Base-by-base conservation (phyloP, 2,113 vertebrate genomes). In the Bubo bubo region DNA sequence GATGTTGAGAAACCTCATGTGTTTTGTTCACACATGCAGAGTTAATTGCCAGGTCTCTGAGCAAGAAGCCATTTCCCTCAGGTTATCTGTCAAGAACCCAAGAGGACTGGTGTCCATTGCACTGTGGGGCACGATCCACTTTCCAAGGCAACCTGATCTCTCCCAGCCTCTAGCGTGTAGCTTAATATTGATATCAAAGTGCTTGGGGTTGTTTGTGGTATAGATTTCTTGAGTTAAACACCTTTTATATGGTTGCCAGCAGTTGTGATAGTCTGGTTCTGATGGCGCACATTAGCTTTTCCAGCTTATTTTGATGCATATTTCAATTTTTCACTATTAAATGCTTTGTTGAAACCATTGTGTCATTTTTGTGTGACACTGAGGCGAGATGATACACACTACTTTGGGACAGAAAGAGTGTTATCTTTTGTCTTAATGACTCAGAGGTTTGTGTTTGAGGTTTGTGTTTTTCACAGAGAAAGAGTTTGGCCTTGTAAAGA, bases 1-100 rank as follows among this genome's bases (percentile, higher is more conserved):
- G 75, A 77, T 71, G 88, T 94, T 95, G 93, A 73, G 90, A 96
- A 96, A 93, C 90, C 77, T 79, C 67, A 6, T 63, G 81, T 45
- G 85, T 93, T 93, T 94, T 95, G 87, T 90, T 96, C 58, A 75
- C 0, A 18, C 74, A 94, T 0, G 1, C 43, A 60, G 56, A 95
- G 53, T 87, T 96, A 94, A 96, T 92, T 94, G 64, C 52, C 26
- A 81, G 91, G 59, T 56, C 64, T 94, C 72, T 86, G 35, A 87
- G 88, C 63, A 63, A 84, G 79, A 95, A 91, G 74, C 62, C 35
- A 18, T 87, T 96, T 85, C 87, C 66, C 41, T 72, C 53, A 35
- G 76, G 60, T 80, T 55, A 55, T 58, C 56, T 74, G 1, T 62
- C 28, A 21, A 45, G 49, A 93, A 26, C 81, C 27, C n/a, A 14